Evolutionary conservation across 2,113 vertebrate species (phyloP).

Genomic region (Chloebia gouldiae): DNA sequence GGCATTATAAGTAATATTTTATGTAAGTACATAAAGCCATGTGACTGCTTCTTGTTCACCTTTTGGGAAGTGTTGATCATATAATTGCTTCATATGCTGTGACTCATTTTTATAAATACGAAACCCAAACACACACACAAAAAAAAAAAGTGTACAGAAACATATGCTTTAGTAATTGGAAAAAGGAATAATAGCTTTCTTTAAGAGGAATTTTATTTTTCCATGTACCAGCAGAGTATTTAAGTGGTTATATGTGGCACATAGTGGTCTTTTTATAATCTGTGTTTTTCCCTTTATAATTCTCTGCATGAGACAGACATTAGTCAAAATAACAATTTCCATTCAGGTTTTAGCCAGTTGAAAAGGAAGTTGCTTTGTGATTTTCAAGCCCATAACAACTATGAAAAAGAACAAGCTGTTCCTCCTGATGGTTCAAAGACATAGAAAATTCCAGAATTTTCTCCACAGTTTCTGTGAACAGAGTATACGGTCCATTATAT

Average conservation of each 20-base stretch:
- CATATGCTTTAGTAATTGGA: background rate
- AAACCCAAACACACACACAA: background rate
- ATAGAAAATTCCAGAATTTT: background rate
- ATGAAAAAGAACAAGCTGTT: background rate
- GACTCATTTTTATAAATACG: background rate
- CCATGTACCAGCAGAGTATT: background rate
- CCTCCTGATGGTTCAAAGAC: background rate
- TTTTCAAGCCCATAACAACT: background rate
- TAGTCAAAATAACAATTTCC: conserved; percentile 32
- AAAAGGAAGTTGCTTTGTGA: background rate
- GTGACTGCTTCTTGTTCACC: background rate
- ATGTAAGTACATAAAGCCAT: background rate
- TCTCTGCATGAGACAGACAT: background rate
- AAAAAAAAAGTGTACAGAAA: background rate
- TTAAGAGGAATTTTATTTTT: background rate
- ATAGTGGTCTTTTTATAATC: background rate
- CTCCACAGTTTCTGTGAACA: background rate
- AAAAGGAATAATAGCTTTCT: background rate
- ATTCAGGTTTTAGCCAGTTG: background rate
- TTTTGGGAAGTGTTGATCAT: background rate
- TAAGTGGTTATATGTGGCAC: background rate
- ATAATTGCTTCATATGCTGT: background rate
- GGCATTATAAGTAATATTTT: background rate
- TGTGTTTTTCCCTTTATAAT: background rate
- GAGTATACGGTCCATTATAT: background rate